Evolutionary conservation across 2,113 vertebrate species (phyloP), one percentile per base, ranked within the genome.

Genomic region (Otolemur garnettii): DNA sequence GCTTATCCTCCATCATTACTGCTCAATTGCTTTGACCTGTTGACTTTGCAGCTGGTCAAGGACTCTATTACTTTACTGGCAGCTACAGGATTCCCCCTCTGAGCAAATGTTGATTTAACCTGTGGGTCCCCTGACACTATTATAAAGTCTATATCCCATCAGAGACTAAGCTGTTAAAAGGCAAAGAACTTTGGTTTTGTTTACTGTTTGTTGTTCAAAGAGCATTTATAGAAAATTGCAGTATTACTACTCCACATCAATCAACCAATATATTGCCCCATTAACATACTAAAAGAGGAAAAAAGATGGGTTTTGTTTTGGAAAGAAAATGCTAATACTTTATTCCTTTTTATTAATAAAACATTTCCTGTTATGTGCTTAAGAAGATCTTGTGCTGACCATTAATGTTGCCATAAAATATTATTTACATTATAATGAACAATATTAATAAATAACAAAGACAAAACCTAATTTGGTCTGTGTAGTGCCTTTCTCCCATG

Each of bases 71-170:
- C 71, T 50, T 91, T 62, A 57, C 15, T 42, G 96, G 94, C 95
- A 97, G 94, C 91, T 93, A 42, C 9, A 77, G 75, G 77, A 96
- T 97, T 96, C 96, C 96, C 94, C 83, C 93, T 94, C 2, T 53
- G 87, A 97, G 90, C 98, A 98, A 99, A 98, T 98, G 97, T 98
- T 98, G 98, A 97, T 95, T 97, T 98, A 98, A 98, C 98, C 97
- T 99, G 97, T 62, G 87, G 0, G 26, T 95, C 96, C 97, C 94
- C 0, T 96, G 97, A 96, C 97, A 97, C 94, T 96, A 90, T 97
- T 96, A 93, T 53, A 89, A 98, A 97, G 95, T 97, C 94, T 91
- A 94, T 97, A 94, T 96, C 97, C 86, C 83, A 93, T 92, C 77
- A 74, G 38, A 45, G 91, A 89, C 75, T 90, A 96, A 96, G 72